Base-by-base conservation (phyloP, 2,888 invertebrate species). In the Pterostichus madidus region DNA sequence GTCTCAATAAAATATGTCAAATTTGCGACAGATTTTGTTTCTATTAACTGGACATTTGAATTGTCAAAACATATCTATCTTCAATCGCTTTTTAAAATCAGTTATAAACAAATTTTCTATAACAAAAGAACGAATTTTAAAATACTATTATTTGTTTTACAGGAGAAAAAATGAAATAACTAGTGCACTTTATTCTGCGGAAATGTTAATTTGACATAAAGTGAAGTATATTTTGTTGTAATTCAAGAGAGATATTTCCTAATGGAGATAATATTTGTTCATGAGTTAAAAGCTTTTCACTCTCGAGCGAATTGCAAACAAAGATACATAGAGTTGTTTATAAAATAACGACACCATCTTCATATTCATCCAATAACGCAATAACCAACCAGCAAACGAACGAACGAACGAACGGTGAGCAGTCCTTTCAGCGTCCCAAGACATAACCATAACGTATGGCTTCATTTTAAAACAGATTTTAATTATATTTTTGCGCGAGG, bases 381-480 rank as follows among this genome's bases (percentile, higher is more conserved):
- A 24, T 24, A 24, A 24, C 24, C 24, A 24, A 24, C 24, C 2
- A 24, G 3, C n/a, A 1, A 49, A 13, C 5, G 49, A n/a, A n/a
- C n/a, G n/a, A n/a, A 24, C 24, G 24, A 24, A 24, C n/a, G 8
- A 49, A 13, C 5, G 49, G 49, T n/a, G 87, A 87, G 85, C 84
- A 84, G 87, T 87, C 86, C 39, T 39, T 39, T 39, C 39, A 3
- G 39, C 39, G 39, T 39, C 85, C 85, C 87, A 86, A 86, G 86
- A 86, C 86, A 86, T 86, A 84, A 85, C 84, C 87, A 87, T 88
- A 88, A 89, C 87, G 87, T 87, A 89, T 88, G 86, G 88, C 87
- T 88, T 88, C 87, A 88, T 88, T 88, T 68, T 86, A 87, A 86
- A 86, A 87, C 87, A 85, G 86, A 88, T 89, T 88, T 88, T 88